These are phyloP conservation scores for Montipora sp. DNA, from an alignment of 64 coral and sea anemone genomes.

Conservation along the genomic window DNA sequence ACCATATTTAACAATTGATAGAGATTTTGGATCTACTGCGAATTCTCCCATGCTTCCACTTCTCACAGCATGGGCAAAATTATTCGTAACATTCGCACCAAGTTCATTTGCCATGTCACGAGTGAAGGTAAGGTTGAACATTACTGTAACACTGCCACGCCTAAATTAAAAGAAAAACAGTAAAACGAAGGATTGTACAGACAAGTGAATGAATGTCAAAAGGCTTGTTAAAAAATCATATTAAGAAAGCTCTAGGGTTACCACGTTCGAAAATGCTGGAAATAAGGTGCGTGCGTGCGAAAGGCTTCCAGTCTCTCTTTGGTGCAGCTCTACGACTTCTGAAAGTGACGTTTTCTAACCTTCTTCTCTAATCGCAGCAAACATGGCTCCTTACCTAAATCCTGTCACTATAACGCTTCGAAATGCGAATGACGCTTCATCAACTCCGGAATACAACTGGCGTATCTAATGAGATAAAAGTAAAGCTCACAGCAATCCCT, in stretches of 20 bases:
- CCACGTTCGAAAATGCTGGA: too few relatives aligned
- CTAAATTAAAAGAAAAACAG: background rate
- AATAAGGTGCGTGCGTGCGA: too few relatives aligned
- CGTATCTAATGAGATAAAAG: background rate
- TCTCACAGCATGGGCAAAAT: conserved; percentile 31
- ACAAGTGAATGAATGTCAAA: too few relatives aligned
- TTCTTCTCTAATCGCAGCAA: too few relatives aligned
- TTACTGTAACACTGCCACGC: conserved; percentile 59
- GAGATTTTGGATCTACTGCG: conserved; percentile 47
- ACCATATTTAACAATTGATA: conserved; percentile 38
- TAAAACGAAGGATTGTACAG: too few relatives aligned
- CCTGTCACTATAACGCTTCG: background rate
- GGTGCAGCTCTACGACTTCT: too few relatives aligned
- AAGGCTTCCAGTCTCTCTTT: too few relatives aligned
- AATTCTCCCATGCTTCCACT: conserved; percentile 58
- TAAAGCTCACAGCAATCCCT: background rate
- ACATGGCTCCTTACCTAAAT: background rate
- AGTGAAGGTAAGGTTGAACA: conserved; percentile 73
- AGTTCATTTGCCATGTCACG: conserved; percentile 49
- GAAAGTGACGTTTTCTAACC: too few relatives aligned
- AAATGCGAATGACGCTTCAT: conserved; percentile 27
- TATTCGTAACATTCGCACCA: conserved; percentile 43
- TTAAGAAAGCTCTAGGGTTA: too few relatives aligned
- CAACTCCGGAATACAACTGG: background rate
- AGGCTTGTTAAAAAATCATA: too few relatives aligned